Conservation (phyloP, 2,797 vertebrate genomes). For the Acrossocheilus fasciatus region DNA sequence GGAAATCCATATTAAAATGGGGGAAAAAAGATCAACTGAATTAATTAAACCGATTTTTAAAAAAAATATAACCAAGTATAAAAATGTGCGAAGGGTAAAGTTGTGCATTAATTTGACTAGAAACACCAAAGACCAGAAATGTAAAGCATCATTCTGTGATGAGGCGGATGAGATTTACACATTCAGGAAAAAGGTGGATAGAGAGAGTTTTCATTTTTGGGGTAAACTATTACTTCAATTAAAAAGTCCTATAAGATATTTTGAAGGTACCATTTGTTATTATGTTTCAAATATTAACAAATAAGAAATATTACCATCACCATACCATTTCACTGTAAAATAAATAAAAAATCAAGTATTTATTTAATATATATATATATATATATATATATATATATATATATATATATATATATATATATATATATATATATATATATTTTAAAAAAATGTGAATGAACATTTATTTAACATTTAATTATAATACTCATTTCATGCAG, state of each 20-base stretch:
- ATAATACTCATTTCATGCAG: background rate
- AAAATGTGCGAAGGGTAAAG: background rate
- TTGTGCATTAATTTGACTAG: background rate
- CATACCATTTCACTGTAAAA: background rate
- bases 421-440: too few relatives aligned
- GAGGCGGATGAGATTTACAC: too few relatives aligned
- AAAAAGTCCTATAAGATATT: background rate
- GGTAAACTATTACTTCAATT: background rate
- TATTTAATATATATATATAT: too few relatives aligned
- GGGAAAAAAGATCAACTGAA: background rate
- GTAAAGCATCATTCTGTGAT: background rate
- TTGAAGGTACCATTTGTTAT: background rate
- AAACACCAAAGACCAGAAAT: background rate
- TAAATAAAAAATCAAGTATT: too few relatives aligned
- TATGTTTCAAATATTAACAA: background rate
- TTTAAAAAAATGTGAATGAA: too few relatives aligned
- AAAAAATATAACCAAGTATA: background rate
- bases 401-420: too few relatives aligned
- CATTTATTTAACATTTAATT: background rate
- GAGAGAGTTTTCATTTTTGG: background rate
- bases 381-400: too few relatives aligned
- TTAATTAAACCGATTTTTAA: background rate
- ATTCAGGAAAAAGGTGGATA: background rate
- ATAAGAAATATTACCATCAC: background rate
- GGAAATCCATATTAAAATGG: background rate